Base-by-base conservation (phyloP, 2,113 vertebrate species). In the Butorides virescens region DNA sequence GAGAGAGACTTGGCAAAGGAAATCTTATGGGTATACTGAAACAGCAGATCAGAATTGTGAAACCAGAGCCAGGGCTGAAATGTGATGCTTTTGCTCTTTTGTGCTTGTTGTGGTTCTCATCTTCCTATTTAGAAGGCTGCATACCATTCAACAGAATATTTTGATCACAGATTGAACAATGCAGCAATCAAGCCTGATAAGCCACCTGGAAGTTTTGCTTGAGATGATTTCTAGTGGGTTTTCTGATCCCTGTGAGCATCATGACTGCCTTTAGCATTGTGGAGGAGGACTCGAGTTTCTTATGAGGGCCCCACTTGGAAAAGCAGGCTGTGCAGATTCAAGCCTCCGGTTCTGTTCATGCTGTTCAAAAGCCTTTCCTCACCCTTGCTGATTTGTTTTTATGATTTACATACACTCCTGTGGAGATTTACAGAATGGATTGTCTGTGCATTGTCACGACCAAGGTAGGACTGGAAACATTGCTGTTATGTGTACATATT, bases 391-490 rank as follows among this genome's bases (percentile, higher is more conserved):
- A 95, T 98, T 98, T 97, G 97, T 98, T 98, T 97, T 96, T 98
- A 98, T 98, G 98, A 98, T 98, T 99, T 98, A 96, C 97, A 96
- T 98, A 98, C 88, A 91, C 94, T 97, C 97, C 97, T 93, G 98
- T 97, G 98, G 97, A 99, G 97, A 98, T 88, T 97, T 97, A 97
- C 98, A 98, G 98, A 94, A 99, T 99, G 99, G 99, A 99, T 98
- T 99, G 99, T 98, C 99, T 99, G 98, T 99, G 99, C 98, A 99
- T 99, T 98, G 99, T 99, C 98, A 99, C 99, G 95, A 99, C 99
- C 94, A 99, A 99, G 99, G 99, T 99, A 99, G 99, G 99, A 88
- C 95, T 97, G 97, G 96, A 97, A 97, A 90, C 95, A 81, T 97
- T 94, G 91, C 97, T 97, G 95, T 94, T 96, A 89, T 96, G 62